Base-by-base conservation (phyloP, 1,140 invertebrate species). In the Galendromus occidentalis region DNA sequence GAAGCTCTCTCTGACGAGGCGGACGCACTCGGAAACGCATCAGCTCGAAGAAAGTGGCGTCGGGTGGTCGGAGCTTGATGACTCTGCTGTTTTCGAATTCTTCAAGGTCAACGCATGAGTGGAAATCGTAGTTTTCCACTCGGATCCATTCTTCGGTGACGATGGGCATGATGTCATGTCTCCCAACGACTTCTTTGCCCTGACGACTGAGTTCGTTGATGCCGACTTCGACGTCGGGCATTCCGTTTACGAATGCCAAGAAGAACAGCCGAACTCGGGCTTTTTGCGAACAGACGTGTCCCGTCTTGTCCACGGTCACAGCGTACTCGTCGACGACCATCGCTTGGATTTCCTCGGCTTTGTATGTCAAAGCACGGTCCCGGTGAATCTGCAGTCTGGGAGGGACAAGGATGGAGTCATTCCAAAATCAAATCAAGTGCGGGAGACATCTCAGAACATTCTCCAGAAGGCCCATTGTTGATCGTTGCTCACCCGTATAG, bases 101-200 rank as follows among this genome's bases (percentile, higher is more conserved):
- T 64, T 91, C 85, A 70, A 86, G 84, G 73, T 95, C 86, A 7
- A 99, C 87, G 74, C 88, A 91, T 42, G 85, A 84, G 77, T 98
- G 93, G 75, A 98, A 96, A 75, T 98, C 91, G 0, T 89, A 82
- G 25, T 85, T 82, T 78, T 99, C 93, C 5, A 98, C 81, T 45
- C 89, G 82, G 71, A 99, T 98, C 96, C 96, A 99, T 77, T 98
- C 91, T 77, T 99, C 96, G 0, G 96, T 98, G 66, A 91, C 89
- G 33, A 98, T 93, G 7, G 95, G 95, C 72, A 99, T 94, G 73
- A 99, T 99, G 76, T 99, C 96, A 75, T 98, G 91, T 18, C 96
- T 80, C 0, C 96, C 92, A 0, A 99, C 96, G 17, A 99, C 91
- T 81, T 99, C 96, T 78, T 91, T 91, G 7, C 96, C 96, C 78